Percentiles rank a stretch among this genome's conserved stretches.
These are phyloP conservation scores for Sinella curviseta DNA, from an alignment of 1,140 invertebrate genomes.

Conservation along the genomic window DNA sequence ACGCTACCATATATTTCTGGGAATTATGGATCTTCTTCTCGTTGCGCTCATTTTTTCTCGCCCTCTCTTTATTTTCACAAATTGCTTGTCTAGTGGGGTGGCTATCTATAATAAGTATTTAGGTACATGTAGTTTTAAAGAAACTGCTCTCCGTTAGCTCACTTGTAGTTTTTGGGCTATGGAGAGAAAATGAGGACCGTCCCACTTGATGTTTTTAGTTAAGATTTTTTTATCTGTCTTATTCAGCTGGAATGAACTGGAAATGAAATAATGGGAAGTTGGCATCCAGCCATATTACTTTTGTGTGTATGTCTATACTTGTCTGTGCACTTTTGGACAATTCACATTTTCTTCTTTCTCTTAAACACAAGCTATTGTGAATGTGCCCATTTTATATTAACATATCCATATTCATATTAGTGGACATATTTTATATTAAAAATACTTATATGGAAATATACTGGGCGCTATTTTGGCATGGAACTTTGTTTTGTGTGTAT, in stretches of 20 bases:
- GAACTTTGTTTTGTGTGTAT: not conserved
- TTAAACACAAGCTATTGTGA: not conserved
- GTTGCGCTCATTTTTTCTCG: not conserved
- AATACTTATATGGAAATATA: not conserved
- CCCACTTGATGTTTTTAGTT: slow-evolving; percentile 26
- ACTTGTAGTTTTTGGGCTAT: not conserved
- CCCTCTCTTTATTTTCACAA: not conserved
- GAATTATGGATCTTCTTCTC: not conserved
- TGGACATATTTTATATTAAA: too few relatives aligned
- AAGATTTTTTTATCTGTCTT: slow-evolving; percentile 22
- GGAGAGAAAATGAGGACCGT: not conserved
- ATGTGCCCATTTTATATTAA: too few relatives aligned
- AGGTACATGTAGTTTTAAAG: not conserved
- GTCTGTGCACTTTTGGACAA: not conserved
- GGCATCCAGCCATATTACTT: slow-evolving; percentile 18
- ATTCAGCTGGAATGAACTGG: slow-evolving; percentile 21
- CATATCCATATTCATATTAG: too few relatives aligned
- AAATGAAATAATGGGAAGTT: slow-evolving; percentile 26
- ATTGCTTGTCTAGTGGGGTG: not conserved
- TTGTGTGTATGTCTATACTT: too few relatives aligned
- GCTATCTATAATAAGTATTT: not conserved
- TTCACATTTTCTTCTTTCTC: not conserved
- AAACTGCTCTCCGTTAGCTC: not conserved
- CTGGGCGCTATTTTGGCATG: not conserved
- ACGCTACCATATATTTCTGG: too few relatives aligned